phyloP scores from a whole-genome alignment of 2,113 vertebrate genomes.

The Phyllostomus hastatus region DNA sequence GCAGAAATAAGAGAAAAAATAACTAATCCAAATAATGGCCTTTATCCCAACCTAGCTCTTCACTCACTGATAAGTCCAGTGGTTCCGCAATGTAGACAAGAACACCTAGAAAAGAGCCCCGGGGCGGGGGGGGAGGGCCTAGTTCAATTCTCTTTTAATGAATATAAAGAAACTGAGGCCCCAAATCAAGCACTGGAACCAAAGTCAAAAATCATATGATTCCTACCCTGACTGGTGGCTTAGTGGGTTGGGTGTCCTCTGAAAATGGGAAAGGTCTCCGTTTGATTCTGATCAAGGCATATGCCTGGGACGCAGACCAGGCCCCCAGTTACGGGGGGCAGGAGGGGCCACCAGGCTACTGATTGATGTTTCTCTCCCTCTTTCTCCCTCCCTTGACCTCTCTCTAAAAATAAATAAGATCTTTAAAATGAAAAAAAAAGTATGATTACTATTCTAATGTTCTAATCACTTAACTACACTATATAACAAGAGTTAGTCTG shows the following conservation, averaged over 20 bases:
- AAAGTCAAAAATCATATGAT: background rate
- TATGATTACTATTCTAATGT: background rate
- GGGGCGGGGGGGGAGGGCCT: background rate
- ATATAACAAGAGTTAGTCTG: background rate
- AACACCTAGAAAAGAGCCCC: background rate
- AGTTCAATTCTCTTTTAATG: background rate
- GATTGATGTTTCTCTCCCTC: too few species aligned
- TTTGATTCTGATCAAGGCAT: too few species aligned
- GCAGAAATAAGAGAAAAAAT: background rate
- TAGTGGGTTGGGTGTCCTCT: too few species aligned
- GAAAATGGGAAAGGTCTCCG: too few species aligned
- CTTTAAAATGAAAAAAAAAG: background rate
- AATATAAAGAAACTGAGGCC: background rate
- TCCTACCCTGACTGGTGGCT: background rate
- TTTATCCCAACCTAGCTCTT: background rate
- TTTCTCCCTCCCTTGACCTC: too few species aligned
- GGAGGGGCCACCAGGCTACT: too few species aligned
- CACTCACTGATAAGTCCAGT: background rate
- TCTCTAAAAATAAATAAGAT: too few species aligned
- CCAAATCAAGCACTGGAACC: background rate
- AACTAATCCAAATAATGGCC: background rate
- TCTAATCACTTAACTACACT: background rate
- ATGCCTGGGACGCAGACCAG: too few species aligned
- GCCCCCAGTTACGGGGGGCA: too few species aligned
- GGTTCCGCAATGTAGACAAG: background rate